Percentiles rank a stretch among this genome's conserved stretches.
Conservation (phyloP, 1,140 invertebrate species). For the Drosophila kanapiae region DNA sequence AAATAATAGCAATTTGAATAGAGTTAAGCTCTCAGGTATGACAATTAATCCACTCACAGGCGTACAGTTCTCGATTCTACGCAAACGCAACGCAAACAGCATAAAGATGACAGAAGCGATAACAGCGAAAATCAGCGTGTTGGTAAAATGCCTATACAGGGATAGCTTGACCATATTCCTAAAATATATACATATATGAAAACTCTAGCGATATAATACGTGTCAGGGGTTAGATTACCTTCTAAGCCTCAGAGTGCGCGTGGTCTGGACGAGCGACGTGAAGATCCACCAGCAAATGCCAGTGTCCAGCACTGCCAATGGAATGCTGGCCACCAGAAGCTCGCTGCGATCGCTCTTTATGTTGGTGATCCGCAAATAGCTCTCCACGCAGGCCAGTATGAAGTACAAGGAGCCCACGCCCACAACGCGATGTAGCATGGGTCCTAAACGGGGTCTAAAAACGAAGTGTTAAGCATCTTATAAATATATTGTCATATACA, state of each 20-base stretch:
- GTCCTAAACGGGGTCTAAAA: slow-evolving; percentile 92
- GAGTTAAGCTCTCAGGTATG: background rate
- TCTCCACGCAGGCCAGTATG: slow-evolving; percentile 92
- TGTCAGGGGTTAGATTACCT: slow-evolving; percentile 84
- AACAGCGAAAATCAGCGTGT: slow-evolving; percentile 95
- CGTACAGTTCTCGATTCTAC: slow-evolving; percentile 89
- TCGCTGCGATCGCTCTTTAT: slow-evolving; percentile 89
- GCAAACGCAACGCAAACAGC: slow-evolving; percentile 95
- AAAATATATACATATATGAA: slow-evolving; percentile 69
- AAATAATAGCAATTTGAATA: background rate
- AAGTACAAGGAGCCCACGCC: slow-evolving; percentile 93
- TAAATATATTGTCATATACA: background rate
- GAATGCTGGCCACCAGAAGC: slow-evolving; percentile 90
- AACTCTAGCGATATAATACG: background rate
- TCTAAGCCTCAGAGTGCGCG: slow-evolving; percentile 93
- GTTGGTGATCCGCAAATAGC: slow-evolving; percentile 91
- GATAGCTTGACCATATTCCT: slow-evolving; percentile 95
- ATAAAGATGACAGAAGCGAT: slow-evolving; percentile 95
- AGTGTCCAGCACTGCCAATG: slow-evolving; percentile 90
- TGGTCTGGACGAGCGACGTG: slow-evolving; percentile 95
- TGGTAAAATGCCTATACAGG: slow-evolving; percentile 96
- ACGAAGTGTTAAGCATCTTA: fast-evolving
- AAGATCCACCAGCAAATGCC: slow-evolving; percentile 94
- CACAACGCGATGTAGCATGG: slow-evolving; percentile 94
- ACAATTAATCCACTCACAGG: slow-evolving; percentile 87